These are phyloP conservation scores for Rallus limicola DNA, from an alignment of 2,113 vertebrate species.

Conservation along the genomic window DNA sequence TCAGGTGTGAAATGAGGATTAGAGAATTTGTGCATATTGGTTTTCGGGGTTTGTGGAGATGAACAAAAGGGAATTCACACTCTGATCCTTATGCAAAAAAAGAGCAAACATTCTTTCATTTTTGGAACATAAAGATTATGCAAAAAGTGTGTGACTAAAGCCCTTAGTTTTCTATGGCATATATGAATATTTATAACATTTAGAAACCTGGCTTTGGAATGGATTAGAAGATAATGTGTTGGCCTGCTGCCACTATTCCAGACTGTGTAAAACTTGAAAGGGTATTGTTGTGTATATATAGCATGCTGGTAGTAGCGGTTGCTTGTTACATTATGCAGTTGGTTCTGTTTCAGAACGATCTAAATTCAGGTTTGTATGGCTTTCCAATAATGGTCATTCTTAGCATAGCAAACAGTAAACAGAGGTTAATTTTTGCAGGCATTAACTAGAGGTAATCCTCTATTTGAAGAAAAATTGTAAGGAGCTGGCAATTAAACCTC, in stretches of 20 bases:
- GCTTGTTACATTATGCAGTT: conserved; percentile 45
- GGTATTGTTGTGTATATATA: conserved; percentile 38
- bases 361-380: conserved; percentile 51
- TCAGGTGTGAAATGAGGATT: conserved; percentile 79
- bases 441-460: neutral
- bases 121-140: conserved; percentile 78
- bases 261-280: conserved; percentile 49
- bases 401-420: neutral
- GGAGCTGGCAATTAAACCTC: neutral
- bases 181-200: conserved; percentile 83
- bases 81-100: conserved; percentile 70
- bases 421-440: conserved; percentile 9
- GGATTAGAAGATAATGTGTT: conserved; percentile 74
- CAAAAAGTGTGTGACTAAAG: conserved; percentile 77
- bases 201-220: conserved; percentile 67
- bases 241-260: conserved; percentile 71
- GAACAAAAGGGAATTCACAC: conserved; percentile 77
- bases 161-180: conserved; percentile 71
- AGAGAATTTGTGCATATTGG: conserved; percentile 71
- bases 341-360: conserved; percentile 58
- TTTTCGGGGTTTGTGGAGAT: conserved; percentile 74
- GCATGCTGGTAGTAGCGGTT: conserved; percentile 38
- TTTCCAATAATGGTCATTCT: neutral
- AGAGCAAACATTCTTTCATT: conserved; percentile 70
- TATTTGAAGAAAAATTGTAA: neutral